These are phyloP conservation scores for Axea sp. DNA, from an alignment of 2,888 invertebrate genomes.

Conservation along the genomic window DNA sequence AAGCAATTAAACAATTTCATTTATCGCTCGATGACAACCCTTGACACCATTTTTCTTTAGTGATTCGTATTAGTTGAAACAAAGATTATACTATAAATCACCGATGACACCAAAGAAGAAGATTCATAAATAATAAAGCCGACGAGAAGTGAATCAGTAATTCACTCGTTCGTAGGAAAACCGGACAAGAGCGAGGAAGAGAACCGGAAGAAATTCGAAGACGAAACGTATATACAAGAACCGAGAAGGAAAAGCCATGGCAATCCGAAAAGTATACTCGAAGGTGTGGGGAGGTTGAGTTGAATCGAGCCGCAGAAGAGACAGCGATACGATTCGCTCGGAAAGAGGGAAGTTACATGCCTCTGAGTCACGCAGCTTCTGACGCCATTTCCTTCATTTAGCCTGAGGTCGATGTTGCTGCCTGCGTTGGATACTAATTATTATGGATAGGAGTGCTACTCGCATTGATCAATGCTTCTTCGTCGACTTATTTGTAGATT, in stretches of 20 bases:
- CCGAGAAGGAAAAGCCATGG: slow-evolving; percentile 32
- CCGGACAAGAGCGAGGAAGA: slow-evolving; percentile 16
- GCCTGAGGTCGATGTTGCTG: slow-evolving; percentile 37
- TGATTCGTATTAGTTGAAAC: too few species aligned
- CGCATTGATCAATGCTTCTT: slow-evolving; percentile 29
- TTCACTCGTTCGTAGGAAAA: slow-evolving; percentile 27
- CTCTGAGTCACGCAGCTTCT: slow-evolving; percentile 56
- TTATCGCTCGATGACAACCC: too few species aligned
- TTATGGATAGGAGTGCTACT: slow-evolving; percentile 36
- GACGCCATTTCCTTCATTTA: slow-evolving; percentile 63
- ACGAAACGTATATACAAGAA: slow-evolving; percentile 32
- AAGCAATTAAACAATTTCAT: too few species aligned
- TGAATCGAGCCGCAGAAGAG: slow-evolving; percentile 44
- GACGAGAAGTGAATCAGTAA: slow-evolving; percentile 19
- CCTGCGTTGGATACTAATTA: slow-evolving; percentile 45
- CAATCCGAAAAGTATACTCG: slow-evolving; percentile 39
- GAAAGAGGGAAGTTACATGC: slow-evolving; percentile 45
- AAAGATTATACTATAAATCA: too few species aligned
- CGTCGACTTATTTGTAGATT: slow-evolving; percentile 12
- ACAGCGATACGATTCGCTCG: slow-evolving; percentile 23
- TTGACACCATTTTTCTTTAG: too few species aligned
- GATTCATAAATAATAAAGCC: too few species aligned
- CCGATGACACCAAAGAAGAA: too few species aligned
- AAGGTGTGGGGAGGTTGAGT: slow-evolving; percentile 40
- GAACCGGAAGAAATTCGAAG: slow-evolving; percentile 55